Conservation (phyloP, 1,140 invertebrate genomes). For the Asbolus verrucosus region DNA sequence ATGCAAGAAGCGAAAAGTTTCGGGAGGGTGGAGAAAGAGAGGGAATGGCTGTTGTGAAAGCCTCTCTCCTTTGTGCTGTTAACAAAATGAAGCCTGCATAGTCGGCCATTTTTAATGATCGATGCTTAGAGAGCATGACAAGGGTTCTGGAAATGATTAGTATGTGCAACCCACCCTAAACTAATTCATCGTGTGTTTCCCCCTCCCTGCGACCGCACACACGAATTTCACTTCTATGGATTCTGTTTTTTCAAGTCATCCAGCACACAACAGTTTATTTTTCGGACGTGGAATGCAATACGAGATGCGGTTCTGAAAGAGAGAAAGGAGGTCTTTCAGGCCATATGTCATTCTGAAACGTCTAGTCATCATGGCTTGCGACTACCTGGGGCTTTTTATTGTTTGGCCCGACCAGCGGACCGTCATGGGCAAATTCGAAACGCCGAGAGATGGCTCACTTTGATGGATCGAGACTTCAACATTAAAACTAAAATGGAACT, state of each 20-base stretch:
- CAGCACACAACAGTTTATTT: constrained; percentile 51
- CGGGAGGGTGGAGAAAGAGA: constrained; percentile 37
- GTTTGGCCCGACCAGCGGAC: constrained; percentile 16
- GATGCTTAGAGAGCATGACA: constrained; percentile 56
- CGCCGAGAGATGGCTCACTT: constrained; percentile 30
- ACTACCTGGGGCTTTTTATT: constrained; percentile 41
- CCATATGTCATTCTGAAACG: constrained; percentile 54
- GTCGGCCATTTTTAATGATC: constrained; percentile 59
- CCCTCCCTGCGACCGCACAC: constrained; percentile 35
- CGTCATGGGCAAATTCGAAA: constrained; percentile 33
- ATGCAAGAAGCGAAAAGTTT: constrained; percentile 31
- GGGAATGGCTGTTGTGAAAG: constrained; percentile 30
- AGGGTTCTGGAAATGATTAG: constrained; percentile 57
- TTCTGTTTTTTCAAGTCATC: constrained; percentile 53
- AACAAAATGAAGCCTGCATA: constrained; percentile 54
- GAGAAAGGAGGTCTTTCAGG: constrained; percentile 45
- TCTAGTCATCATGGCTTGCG: constrained; percentile 45
- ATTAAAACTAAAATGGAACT: no score
- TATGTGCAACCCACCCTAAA: constrained; percentile 53
- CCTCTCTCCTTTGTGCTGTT: constrained; percentile 46
- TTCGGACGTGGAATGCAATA: constrained; percentile 54
- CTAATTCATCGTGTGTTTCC: constrained; percentile 46
- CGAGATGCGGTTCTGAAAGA: constrained; percentile 48
- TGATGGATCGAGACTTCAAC: no score
- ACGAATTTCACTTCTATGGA: constrained; percentile 52